Percentiles rank a stretch among this genome's conserved stretches.
Evolutionary conservation across 2,797 vertebrate genomes (phyloP).

Genomic region (Thaleichthys pacificus): DNA sequence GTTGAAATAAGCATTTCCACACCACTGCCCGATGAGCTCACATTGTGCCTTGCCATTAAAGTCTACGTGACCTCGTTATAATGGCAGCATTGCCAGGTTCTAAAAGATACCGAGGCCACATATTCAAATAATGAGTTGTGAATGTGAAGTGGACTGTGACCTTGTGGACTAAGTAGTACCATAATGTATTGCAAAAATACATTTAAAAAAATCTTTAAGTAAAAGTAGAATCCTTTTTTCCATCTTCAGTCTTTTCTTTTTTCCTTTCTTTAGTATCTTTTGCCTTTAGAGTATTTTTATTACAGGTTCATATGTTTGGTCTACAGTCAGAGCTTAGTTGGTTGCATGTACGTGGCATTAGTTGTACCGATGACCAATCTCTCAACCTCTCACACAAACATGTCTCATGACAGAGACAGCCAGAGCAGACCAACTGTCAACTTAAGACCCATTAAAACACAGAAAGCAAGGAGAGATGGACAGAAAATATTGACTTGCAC

Average conservation of each 20-base stretch:
- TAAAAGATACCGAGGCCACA: not conserved
- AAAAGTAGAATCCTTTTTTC: constrained; percentile 9
- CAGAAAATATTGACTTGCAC: constrained; percentile 63
- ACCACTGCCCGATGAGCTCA: constrained; percentile 8
- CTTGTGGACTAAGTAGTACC: not conserved
- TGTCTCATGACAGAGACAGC: constrained; percentile 47
- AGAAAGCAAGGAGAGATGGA: constrained; percentile 48
- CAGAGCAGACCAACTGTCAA: constrained; percentile 59
- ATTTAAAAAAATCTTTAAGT: not conserved
- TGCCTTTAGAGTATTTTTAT: constrained; percentile 48
- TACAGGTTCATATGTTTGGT: constrained; percentile 46
- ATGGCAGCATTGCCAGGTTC: not conserved
- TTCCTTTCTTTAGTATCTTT: constrained; percentile 35
- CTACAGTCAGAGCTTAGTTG: constrained; percentile 43
- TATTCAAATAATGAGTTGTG: too few relatives aligned
- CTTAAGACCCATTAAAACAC: constrained; percentile 68
- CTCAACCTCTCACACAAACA: constrained; percentile 46
- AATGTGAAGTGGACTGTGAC: not conserved
- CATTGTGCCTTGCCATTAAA: constrained; percentile 2
- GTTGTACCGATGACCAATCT: constrained; percentile 38
- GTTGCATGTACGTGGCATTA: constrained; percentile 55
- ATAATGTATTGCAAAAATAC: too few relatives aligned
- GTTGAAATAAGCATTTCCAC: constrained; percentile 4
- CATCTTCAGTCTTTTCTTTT: constrained; percentile 3
- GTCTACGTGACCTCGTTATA: constrained; percentile 13